Evolutionary conservation across 2,888 invertebrate species (phyloP).

Genomic region (Venusia cambrica): DNA sequence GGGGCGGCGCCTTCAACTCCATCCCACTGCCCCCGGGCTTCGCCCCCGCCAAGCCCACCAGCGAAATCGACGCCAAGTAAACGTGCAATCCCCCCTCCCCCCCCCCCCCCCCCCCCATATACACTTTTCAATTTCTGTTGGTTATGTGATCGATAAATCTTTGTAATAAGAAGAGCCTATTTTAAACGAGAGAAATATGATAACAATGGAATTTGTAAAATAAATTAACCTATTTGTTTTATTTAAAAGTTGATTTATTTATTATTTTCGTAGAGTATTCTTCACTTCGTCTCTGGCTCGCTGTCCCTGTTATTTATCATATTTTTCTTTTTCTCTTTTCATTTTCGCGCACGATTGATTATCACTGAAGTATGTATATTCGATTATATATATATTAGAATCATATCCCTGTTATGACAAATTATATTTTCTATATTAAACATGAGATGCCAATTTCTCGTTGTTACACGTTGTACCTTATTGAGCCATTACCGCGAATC

Average conservation of each 20-base stretch:
- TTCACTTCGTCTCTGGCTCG: constrained; percentile 36
- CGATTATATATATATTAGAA: constrained; percentile 58
- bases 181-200: constrained; percentile 80
- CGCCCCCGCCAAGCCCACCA: constrained; percentile 61
- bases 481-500: constrained; percentile 60
- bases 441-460: constrained; percentile 66
- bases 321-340: constrained; percentile 53
- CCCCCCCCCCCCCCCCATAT: constrained; percentile 4
- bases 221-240: constrained; percentile 81
- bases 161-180: constrained; percentile 78
- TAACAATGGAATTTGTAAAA: constrained; percentile 80
- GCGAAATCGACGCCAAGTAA: constrained; percentile 78
- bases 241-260: constrained; percentile 64
- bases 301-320: constrained; percentile 52
- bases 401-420: constrained; percentile 68
- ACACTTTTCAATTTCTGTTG: constrained; percentile 50
- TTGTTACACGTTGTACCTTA: constrained; percentile 73
- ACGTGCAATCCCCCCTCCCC: constrained; percentile 15
- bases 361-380: constrained; percentile 66
- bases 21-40: constrained; percentile 74
- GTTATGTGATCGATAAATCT: constrained; percentile 77
- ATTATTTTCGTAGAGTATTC: constrained; percentile 33
- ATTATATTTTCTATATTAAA: constrained; percentile 76
- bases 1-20: constrained; percentile 39
- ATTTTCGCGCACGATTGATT: constrained; percentile 43